Conservation (phyloP, 2,113 vertebrate genomes). For the Arizona elegans region DNA sequence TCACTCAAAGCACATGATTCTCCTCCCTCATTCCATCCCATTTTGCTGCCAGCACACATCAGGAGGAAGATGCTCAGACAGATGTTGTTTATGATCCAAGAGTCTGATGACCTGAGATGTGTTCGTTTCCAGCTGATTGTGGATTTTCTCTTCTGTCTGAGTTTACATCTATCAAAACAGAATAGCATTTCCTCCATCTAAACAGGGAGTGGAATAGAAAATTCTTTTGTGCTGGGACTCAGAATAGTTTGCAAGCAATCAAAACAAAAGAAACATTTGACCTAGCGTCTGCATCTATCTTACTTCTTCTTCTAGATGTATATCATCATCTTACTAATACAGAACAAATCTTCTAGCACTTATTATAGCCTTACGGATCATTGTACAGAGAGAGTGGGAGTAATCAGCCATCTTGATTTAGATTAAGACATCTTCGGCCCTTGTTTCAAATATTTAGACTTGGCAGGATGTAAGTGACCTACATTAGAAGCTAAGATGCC, state of each 20-base stretch:
- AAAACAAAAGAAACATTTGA: background rate
- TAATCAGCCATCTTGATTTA: background rate
- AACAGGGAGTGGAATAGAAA: background rate
- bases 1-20: background rate
- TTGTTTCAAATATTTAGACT: background rate
- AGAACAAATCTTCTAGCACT: background rate
- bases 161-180: background rate
- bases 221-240: background rate
- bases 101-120: background rate
- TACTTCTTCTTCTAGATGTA: background rate
- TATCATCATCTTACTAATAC: background rate
- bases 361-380: background rate
- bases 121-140: background rate
- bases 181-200: background rate
- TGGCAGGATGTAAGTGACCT: background rate
- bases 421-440: background rate
- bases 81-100: background rate
- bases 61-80: background rate
- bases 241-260: background rate
- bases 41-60: background rate
- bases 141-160: background rate
- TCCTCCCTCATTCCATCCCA: background rate
- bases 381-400: background rate
- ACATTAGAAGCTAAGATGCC: background rate
- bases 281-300: background rate